These are phyloP conservation scores for Eupithecia abbreviata DNA, from an alignment of 2,888 invertebrate genomes.

Conservation along the genomic window DNA sequence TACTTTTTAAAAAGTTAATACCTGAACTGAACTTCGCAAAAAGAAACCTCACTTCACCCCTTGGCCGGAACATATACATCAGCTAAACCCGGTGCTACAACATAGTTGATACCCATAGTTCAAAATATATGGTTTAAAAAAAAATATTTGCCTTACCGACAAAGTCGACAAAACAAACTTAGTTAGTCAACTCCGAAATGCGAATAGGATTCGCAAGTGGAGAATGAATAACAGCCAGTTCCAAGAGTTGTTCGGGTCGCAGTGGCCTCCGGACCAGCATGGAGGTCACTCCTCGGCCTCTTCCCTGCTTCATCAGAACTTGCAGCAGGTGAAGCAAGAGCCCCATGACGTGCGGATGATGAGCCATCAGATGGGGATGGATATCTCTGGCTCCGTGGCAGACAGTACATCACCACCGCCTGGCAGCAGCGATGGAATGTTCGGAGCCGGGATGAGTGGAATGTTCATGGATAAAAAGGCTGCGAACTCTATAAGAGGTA, in stretches of 20 bases:
- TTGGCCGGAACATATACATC: slow-evolving; percentile 76
- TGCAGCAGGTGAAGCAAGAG: slow-evolving; percentile 71
- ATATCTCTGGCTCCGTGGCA: slow-evolving; percentile 76
- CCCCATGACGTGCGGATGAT: slow-evolving; percentile 68
- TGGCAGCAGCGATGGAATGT: slow-evolving; percentile 75
- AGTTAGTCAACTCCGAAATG: slow-evolving; percentile 68
- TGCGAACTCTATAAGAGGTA: slow-evolving; percentile 88
- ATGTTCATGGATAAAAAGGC: slow-evolving; percentile 85
- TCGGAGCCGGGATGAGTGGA: slow-evolving; percentile 73
- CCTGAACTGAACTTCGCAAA: slow-evolving; percentile 79
- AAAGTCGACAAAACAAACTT: slow-evolving; percentile 74
- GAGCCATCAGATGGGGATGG: slow-evolving; percentile 75
- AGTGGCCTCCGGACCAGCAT: slow-evolving; percentile 81
- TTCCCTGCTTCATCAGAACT: slow-evolving; percentile 69
- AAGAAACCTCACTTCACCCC: slow-evolving; percentile 76
- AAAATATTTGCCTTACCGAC: slow-evolving; percentile 74
- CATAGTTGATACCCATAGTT: slow-evolving; percentile 75
- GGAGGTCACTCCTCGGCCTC: slow-evolving; percentile 78
- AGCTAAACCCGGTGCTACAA: slow-evolving; percentile 68
- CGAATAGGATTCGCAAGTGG: slow-evolving; percentile 72
- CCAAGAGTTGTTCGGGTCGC: slow-evolving; percentile 79
- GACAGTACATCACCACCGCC: slow-evolving; percentile 86
- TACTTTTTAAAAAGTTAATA: slow-evolving; percentile 80
- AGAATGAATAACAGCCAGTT: slow-evolving; percentile 78
- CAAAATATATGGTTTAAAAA: slow-evolving; percentile 67